These are phyloP conservation scores for Myrmophylax atrothorax DNA, from an alignment of 2,113 vertebrate species.

Conservation along the genomic window DNA sequence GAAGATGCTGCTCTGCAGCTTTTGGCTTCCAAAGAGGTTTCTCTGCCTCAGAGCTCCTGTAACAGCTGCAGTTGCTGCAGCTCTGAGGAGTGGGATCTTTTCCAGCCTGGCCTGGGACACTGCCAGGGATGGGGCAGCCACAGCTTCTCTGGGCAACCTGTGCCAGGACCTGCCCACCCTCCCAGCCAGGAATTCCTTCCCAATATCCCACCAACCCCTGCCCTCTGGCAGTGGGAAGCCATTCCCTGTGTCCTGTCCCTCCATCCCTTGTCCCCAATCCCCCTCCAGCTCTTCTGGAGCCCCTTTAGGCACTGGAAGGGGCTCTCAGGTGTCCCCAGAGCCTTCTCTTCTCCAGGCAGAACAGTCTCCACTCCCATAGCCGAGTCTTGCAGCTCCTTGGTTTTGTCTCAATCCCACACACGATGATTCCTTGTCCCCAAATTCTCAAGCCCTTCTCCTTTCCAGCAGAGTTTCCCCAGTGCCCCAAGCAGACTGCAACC, in stretches of 20 bases:
- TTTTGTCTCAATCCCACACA: too few species aligned
- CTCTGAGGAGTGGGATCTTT: neutral
- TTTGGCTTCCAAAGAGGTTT: neutral
- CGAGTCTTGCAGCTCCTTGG: too few species aligned
- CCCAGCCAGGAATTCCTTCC: neutral
- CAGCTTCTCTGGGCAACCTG: neutral
- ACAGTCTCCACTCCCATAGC: too few species aligned
- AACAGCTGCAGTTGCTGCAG: neutral
- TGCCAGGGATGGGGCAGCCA: neutral
- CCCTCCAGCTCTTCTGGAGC: too few species aligned
- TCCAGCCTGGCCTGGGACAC: neutral
- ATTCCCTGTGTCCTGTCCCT: neutral
- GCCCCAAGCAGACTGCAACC: too few species aligned
- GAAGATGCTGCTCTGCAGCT: neutral
- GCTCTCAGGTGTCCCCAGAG: too few species aligned
- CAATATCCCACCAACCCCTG: neutral
- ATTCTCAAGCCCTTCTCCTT: too few species aligned
- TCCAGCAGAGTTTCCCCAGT: too few species aligned
- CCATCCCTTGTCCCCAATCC: too few species aligned
- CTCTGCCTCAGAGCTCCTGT: neutral
- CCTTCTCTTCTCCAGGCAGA: too few species aligned
- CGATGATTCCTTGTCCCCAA: too few species aligned
- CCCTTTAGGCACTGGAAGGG: too few species aligned
- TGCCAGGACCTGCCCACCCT: neutral
- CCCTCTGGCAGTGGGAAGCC: neutral